phyloP scores from a whole-genome alignment of 2,888 invertebrate species.

The Auanema freiburgensis region DNA sequence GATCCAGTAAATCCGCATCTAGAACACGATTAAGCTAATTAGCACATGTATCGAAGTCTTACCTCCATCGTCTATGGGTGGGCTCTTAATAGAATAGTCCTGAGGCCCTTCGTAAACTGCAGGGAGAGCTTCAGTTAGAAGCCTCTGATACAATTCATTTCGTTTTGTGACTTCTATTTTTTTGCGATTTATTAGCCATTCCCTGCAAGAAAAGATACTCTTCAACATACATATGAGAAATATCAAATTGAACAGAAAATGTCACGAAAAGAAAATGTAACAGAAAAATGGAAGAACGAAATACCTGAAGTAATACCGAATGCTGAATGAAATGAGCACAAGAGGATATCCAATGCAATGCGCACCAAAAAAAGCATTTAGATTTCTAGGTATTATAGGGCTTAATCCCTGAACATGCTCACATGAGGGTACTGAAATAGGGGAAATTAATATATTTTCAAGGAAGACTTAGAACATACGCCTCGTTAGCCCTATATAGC shows the following conservation, averaged over 20 bases:
- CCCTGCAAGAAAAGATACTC: slow-evolving; percentile 37
- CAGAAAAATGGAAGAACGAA: slow-evolving; percentile 18
- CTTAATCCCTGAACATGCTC: slow-evolving; percentile 23
- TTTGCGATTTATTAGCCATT: slow-evolving; percentile 65
- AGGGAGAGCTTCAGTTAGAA: slow-evolving; percentile 57
- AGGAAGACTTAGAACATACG: neutral
- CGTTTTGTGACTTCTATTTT: slow-evolving; percentile 88
- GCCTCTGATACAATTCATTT: slow-evolving; percentile 49
- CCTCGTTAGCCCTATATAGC: neutral
- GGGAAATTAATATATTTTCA: slow-evolving; percentile 7
- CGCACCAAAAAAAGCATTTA: slow-evolving; percentile 59
- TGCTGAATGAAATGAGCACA: slow-evolving; percentile 74
- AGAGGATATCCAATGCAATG: slow-evolving; percentile 87
- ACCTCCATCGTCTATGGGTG: neutral
- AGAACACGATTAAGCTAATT: too few species aligned
- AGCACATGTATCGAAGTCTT: too few species aligned
- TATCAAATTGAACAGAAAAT: neutral
- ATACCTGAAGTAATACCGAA: slow-evolving; percentile 46
- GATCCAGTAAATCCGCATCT: neutral
- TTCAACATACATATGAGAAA: neutral
- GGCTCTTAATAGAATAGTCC: slow-evolving; percentile 27
- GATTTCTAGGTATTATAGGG: slow-evolving; percentile 27
- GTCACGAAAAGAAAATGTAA: slow-evolving; percentile 2
- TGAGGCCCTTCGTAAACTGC: slow-evolving; percentile 53
- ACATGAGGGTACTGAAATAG: slow-evolving; percentile 12